phyloP scores from a whole-genome alignment of 92 coral and sea anemone genomes.

The Ricordea florida region DNA sequence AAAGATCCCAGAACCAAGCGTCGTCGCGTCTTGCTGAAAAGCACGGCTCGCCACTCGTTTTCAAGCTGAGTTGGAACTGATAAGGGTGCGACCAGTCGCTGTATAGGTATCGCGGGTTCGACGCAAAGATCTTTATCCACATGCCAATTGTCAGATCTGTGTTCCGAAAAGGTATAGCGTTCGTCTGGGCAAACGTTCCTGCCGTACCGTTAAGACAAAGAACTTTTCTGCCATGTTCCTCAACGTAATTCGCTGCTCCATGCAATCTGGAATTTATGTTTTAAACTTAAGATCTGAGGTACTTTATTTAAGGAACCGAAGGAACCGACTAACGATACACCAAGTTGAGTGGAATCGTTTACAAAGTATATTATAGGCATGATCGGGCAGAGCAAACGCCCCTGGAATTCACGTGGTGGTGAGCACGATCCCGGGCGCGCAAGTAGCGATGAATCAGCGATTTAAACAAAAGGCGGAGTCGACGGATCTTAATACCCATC shows the following conservation, averaged over 20 bases:
- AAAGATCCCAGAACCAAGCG: too few relatives aligned
- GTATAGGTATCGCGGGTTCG: neutral
- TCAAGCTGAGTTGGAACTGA: neutral
- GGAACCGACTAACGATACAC: too few relatives aligned
- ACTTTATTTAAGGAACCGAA: too few relatives aligned
- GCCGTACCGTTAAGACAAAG: slow-evolving; percentile 12
- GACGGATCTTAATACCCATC: too few relatives aligned
- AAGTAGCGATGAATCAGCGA: too few relatives aligned
- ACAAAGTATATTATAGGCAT: too few relatives aligned
- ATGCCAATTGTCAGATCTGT: neutral
- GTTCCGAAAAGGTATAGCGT: neutral
- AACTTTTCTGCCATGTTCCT: slow-evolving; percentile 7
- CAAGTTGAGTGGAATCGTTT: too few relatives aligned
- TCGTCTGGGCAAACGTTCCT: slow-evolving; percentile 14
- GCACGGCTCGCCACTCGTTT: neutral
- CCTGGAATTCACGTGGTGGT: too few relatives aligned
- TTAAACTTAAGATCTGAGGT: too few relatives aligned
- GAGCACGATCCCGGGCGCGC: too few relatives aligned
- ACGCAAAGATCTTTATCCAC: slow-evolving; percentile 6
- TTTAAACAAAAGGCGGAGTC: too few relatives aligned
- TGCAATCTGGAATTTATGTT: neutral
- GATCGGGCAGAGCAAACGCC: too few relatives aligned
- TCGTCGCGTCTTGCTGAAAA: neutral
- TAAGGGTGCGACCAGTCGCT: slow-evolving; percentile 1
- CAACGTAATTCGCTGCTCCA: neutral